Percentiles rank a stretch among this genome's conserved stretches.
phyloP scores from a whole-genome alignment of 2,797 vertebrate genomes.

The Threskiornis aethiopicus region DNA sequence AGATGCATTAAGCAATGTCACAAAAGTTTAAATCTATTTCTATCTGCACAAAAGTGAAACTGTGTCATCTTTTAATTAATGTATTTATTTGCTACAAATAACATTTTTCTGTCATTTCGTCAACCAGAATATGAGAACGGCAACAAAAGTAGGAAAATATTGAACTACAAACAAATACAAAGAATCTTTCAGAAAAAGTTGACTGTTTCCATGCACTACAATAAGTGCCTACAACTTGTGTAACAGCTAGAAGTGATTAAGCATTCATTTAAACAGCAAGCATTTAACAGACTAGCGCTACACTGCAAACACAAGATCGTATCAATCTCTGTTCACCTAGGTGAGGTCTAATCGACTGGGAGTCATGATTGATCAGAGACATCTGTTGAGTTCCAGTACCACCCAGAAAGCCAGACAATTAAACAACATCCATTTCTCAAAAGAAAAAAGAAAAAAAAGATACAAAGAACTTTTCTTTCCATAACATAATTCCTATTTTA shows the following conservation, averaged over 20 bases:
- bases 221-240: not conserved
- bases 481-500: not conserved
- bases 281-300: not conserved
- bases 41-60: not conserved
- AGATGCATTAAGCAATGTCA: not conserved
- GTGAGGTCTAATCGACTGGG: not conserved
- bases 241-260: not conserved
- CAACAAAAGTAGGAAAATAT: not conserved
- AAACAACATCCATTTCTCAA: not conserved
- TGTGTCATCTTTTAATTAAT: not conserved
- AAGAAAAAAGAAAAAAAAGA: not conserved
- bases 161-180: not conserved
- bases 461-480: not conserved
- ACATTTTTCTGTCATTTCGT: not conserved
- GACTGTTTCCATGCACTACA: not conserved
- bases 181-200: not conserved
- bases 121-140: not conserved
- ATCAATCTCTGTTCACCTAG: constrained; percentile 23
- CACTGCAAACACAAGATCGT: constrained; percentile 19
- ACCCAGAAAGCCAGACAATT: not conserved
- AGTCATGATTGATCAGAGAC: constrained; percentile 17
- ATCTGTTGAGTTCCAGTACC: not conserved
- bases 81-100: not conserved
- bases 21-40: not conserved
- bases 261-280: not conserved